These are phyloP conservation scores for Scalopus aquaticus DNA, from an alignment of 2,113 vertebrate species.

Conservation along the genomic window DNA sequence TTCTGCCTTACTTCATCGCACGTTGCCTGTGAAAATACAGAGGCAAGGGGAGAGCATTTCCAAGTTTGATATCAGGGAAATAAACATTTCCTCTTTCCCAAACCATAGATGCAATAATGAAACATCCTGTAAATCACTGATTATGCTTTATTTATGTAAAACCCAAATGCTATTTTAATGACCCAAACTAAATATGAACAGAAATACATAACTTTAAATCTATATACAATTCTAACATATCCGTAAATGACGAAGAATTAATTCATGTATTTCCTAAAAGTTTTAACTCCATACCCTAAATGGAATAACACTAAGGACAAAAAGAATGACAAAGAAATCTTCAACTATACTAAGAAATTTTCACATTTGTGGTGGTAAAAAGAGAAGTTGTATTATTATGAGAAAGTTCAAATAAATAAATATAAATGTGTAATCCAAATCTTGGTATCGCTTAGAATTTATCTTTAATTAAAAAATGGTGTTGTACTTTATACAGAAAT, in stretches of 20 bases:
- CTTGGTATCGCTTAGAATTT: no score
- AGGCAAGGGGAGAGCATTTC: no score
- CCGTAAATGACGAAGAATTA: neutral
- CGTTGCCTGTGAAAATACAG: neutral
- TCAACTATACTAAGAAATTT: neutral
- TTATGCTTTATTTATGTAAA: neutral
- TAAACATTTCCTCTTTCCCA: neutral
- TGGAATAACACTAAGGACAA: neutral
- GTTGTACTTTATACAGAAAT: neutral
- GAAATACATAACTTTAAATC: neutral
- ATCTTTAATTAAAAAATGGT: no score
- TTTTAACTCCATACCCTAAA: neutral
- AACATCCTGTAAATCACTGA: neutral
- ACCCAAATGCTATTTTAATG: neutral
- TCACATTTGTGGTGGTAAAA: neutral
- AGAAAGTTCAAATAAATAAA: neutral
- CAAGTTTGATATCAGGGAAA: neutral
- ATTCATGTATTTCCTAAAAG: neutral
- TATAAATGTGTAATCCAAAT: neutral
- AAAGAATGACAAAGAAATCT: neutral
- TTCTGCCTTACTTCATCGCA: neutral
- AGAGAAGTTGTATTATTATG: neutral
- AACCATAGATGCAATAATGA: neutral
- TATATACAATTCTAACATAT: neutral
- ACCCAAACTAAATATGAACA: neutral